Percentiles rank a stretch among this genome's conserved stretches.
Conservation (phyloP, 2,797 vertebrate species). For the Trichosurus vulpecula region DNA sequence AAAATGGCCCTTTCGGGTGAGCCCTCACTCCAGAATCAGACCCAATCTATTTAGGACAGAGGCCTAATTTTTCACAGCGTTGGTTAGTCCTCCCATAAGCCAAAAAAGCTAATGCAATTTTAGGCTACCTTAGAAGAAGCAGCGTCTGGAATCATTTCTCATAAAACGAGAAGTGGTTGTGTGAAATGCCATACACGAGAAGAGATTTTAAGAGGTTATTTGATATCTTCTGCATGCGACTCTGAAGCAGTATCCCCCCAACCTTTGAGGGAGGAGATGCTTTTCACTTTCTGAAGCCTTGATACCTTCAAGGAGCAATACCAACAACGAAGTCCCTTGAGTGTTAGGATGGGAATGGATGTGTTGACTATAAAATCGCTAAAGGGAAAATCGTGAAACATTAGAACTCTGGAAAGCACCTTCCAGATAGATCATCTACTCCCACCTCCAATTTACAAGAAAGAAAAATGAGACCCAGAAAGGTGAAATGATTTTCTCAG, state of each 20-base stretch:
- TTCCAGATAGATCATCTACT: neutral
- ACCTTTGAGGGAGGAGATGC: neutral
- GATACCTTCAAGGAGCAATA: neutral
- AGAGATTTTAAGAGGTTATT: neutral
- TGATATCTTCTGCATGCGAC: slow-evolving; percentile 18
- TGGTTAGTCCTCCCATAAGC: slow-evolving; percentile 39
- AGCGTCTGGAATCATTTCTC: neutral
- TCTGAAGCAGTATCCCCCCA: slow-evolving; percentile 24
- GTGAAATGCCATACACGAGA: neutral
- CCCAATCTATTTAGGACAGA: neutral
- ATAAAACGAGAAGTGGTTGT: neutral
- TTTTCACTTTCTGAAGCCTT: neutral
- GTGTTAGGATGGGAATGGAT: neutral
- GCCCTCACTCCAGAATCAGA: neutral
- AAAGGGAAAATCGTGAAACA: neutral
- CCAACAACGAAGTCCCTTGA: neutral
- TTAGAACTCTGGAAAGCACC: neutral
- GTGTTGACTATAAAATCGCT: neutral
- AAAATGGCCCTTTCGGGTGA: neutral
- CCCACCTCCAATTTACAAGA: neutral
- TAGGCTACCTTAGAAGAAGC: neutral
- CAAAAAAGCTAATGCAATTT: neutral
- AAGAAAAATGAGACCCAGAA: slow-evolving; percentile 6
- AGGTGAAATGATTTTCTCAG: neutral
- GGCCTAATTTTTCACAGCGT: neutral